These are phyloP conservation scores for Ophioninae sp. DNA, from an alignment of 2,888 invertebrate genomes.

Conservation along the genomic window DNA sequence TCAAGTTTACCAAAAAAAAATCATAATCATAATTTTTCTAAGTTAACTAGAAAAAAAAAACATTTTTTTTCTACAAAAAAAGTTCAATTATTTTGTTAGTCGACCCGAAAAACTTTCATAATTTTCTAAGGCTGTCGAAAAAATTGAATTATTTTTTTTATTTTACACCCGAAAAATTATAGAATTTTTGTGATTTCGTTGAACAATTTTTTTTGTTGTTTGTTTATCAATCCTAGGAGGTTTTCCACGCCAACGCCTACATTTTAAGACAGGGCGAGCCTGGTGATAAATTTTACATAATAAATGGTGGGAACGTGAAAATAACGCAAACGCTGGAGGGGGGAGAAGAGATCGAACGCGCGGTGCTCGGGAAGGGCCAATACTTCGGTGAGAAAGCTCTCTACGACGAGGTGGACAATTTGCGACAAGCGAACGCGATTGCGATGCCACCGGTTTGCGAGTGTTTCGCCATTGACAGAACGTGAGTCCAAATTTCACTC, in stretches of 20 bases:
- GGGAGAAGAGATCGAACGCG: slow-evolving; percentile 83
- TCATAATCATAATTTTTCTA: too few species aligned
- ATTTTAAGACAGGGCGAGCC: slow-evolving; percentile 92
- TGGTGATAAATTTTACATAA: slow-evolving; percentile 94
- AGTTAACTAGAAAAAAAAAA: not conserved
- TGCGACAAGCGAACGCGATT: slow-evolving; percentile 92
- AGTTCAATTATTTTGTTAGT: not conserved
- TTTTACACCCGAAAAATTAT: too few species aligned
- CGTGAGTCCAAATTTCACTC: slow-evolving; percentile 82
- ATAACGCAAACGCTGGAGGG: slow-evolving; percentile 85
- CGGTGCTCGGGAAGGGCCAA: slow-evolving; percentile 88
- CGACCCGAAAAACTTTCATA: too few species aligned
- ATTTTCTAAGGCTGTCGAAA: too few species aligned
- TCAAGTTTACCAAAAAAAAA: too few species aligned
- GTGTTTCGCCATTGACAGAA: slow-evolving; percentile 92
- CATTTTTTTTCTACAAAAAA: slow-evolving; percentile 24
- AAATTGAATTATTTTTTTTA: too few species aligned
- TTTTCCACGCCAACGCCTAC: slow-evolving; percentile 88
- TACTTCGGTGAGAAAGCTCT: slow-evolving; percentile 95
- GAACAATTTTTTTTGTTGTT: slow-evolving; percentile 31
- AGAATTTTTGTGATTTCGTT: not conserved
- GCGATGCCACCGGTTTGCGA: slow-evolving; percentile 91
- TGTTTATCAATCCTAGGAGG: slow-evolving; percentile 83
- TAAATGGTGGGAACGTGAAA: slow-evolving; percentile 90
- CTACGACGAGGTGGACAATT: slow-evolving; percentile 86